These are phyloP conservation scores for Brienomyrus brachyistius DNA, from an alignment of 2,113 vertebrate species.

Conservation along the genomic window DNA sequence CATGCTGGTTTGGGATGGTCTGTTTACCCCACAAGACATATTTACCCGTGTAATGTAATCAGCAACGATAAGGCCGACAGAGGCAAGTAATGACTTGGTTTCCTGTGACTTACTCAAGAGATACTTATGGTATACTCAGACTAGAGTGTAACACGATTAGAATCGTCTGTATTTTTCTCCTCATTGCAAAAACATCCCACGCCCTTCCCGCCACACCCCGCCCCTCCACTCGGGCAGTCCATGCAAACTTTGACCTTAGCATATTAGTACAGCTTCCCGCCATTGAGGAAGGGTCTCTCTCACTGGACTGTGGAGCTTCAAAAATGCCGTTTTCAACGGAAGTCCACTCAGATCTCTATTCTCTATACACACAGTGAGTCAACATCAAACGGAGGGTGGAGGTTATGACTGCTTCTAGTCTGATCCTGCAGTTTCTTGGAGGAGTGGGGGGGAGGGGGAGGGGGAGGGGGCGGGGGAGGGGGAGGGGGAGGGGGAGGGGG, in stretches of 20 bases:
- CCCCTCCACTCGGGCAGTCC: no score
- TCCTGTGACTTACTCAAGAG: not conserved
- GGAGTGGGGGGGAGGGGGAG: not conserved
- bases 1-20: not conserved
- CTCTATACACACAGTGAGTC: not conserved
- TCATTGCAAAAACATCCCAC: not conserved
- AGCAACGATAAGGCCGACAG: not conserved
- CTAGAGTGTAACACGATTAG: not conserved
- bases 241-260: not conserved
- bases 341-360: not conserved
- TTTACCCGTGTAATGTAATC: not conserved
- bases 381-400: not conserved
- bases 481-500: no score
- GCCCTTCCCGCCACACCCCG: not conserved
- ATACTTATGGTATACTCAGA: not conserved
- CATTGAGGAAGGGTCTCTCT: not conserved
- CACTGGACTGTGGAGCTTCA: not conserved
- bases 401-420: not conserved
- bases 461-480: no score
- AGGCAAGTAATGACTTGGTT: not conserved
- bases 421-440: not conserved
- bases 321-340: not conserved
- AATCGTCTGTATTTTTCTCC: not conserved
- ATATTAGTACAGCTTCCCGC: not conserved
- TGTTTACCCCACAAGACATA: not conserved